Evolutionary conservation across 1,140 invertebrate genomes (phyloP).

Genomic region (Kradibia gibbosae): DNA sequence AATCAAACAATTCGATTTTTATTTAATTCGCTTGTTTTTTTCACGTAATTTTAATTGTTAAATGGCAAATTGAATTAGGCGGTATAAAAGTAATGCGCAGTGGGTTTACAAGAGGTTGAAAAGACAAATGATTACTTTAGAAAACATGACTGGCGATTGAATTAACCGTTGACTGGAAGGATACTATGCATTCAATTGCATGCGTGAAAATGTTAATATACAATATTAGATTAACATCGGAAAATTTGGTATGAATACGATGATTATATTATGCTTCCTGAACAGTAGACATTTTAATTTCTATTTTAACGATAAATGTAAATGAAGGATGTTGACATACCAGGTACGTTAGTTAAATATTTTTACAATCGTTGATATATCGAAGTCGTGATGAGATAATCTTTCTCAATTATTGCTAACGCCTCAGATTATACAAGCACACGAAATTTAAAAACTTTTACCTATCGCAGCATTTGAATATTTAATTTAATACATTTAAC

Average conservation of each 20-base stretch:
- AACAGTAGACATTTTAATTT: background rate
- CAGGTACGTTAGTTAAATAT: background rate
- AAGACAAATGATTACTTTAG: background rate
- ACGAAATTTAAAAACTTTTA: too few species aligned
- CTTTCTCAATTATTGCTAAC: background rate
- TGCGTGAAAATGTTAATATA: background rate
- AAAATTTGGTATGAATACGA: background rate
- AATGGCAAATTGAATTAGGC: too few species aligned
- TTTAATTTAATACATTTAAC: too few species aligned
- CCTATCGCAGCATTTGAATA: too few species aligned
- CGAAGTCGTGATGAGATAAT: background rate
- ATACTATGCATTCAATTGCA: background rate
- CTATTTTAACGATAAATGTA: background rate
- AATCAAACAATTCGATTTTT: too few species aligned
- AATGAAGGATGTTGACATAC: background rate
- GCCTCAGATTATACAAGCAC: background rate
- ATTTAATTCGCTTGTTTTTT: too few species aligned
- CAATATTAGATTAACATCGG: background rate
- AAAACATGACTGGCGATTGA: background rate
- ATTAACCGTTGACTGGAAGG: conserved; percentile 6
- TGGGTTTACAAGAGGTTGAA: background rate
- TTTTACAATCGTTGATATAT: background rate
- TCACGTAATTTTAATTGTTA: too few species aligned
- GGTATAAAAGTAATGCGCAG: too few species aligned
- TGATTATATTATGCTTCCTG: background rate